Percentiles rank a stretch among this genome's conserved stretches.
Conservation (phyloP, 2,888 invertebrate genomes). For the Neocrepidodera transversa region DNA sequence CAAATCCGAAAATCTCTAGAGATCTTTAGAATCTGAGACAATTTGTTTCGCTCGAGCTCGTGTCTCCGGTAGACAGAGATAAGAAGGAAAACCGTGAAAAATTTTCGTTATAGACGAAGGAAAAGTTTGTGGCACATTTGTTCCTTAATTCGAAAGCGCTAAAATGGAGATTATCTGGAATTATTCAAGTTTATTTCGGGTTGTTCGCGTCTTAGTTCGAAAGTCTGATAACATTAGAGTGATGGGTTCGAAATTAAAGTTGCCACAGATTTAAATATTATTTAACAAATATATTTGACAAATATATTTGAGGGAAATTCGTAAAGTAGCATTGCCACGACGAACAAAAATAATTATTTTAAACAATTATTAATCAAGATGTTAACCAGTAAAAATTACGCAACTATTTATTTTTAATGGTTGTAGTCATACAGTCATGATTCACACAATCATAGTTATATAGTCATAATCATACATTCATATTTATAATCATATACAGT, state of each 20-base stretch:
- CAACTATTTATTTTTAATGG: no score
- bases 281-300: no score
- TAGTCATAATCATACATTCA: no score
- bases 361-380: no score
- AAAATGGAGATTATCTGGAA: conserved; percentile 23
- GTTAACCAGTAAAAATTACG: no score
- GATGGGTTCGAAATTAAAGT: neutral
- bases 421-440: no score
- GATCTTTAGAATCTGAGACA: conserved; percentile 12
- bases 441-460: no score
- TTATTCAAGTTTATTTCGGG: neutral
- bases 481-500: no score
- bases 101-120: conserved; percentile 15
- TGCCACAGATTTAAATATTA: no score
- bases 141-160: conserved; percentile 25
- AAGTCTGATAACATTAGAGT: neutral
- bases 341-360: no score
- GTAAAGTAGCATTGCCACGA: no score
- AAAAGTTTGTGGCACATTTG: conserved; percentile 30
- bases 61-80: conserved; percentile 20
- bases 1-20: conserved; percentile 24
- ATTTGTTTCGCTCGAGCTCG: conserved; percentile 15
- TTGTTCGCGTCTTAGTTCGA: neutral
- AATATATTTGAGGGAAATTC: no score
- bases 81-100: conserved; percentile 10